Evolutionary conservation across 2,888 invertebrate genomes (phyloP).

Genomic region (Tridacna crocea): DNA sequence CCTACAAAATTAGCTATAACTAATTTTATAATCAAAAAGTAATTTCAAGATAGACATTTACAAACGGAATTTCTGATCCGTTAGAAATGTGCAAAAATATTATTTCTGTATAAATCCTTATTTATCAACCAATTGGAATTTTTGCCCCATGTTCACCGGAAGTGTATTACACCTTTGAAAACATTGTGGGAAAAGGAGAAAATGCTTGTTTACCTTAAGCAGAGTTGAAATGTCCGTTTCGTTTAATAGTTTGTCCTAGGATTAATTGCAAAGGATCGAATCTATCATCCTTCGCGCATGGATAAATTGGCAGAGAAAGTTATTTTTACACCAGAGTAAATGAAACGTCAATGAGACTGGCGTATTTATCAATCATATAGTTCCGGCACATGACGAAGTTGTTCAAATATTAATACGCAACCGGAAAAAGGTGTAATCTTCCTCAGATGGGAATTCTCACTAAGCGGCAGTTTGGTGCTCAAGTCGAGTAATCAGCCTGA

Average conservation of each 20-base stretch:
- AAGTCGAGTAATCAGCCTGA: constrained; percentile 6
- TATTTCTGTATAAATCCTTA: too few relatives aligned
- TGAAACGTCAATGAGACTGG: constrained; percentile 16
- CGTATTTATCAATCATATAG: constrained; percentile 26
- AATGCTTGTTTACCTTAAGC: too few relatives aligned
- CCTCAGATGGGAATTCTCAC: background rate
- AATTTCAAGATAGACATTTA: too few relatives aligned
- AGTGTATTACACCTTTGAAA: too few relatives aligned
- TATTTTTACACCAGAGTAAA: constrained; percentile 22
- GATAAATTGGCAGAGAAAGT: background rate
- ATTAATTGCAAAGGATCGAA: background rate
- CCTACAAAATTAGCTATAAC: too few relatives aligned
- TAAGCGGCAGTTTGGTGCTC: background rate
- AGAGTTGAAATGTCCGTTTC: too few relatives aligned
- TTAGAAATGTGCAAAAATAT: too few relatives aligned
- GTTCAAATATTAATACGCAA: constrained; percentile 22
- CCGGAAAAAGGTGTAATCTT: background rate
- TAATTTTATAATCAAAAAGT: too few relatives aligned
- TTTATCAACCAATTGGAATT: too few relatives aligned
- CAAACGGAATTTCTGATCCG: too few relatives aligned
- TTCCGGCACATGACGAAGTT: constrained; percentile 14
- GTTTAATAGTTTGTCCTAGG: background rate
- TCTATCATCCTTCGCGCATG: background rate
- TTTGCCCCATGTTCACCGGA: too few relatives aligned
- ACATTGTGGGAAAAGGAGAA: too few relatives aligned